A percentile compares a stretch with the other conserved stretches of the same genome.
These are phyloP conservation scores for Coelopa frigida DNA, from an alignment of 1,140 invertebrate genomes.

Conservation along the genomic window DNA sequence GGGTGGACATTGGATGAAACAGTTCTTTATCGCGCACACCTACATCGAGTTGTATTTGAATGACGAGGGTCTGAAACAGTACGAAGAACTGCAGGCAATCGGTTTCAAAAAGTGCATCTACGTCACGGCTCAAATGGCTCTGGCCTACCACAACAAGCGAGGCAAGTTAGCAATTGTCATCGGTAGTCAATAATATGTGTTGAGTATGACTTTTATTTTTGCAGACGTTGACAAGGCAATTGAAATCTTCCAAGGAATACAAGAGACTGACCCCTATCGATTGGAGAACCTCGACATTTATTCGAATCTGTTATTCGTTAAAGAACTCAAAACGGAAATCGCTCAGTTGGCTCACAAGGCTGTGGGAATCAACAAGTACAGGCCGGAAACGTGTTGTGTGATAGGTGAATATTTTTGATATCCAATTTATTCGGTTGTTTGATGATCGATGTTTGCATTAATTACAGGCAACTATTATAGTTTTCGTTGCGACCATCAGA, in stretches of 20 bases:
- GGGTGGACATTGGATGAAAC: conserved; percentile 90
- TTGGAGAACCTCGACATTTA: conserved; percentile 94
- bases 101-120: conserved; percentile 86
- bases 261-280: conserved; percentile 82
- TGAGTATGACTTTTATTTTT: conserved; percentile 28
- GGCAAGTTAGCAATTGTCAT: conserved; percentile 49
- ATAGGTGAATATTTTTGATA: conserved; percentile 67
- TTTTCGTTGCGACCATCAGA: conserved; percentile 90
- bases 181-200: conserved; percentile 10
- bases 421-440: too few relatives aligned
- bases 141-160: conserved; percentile 87
- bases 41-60: conserved; percentile 86
- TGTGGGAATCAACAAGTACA: conserved; percentile 92
- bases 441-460: not conserved
- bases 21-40: conserved; percentile 85
- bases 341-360: conserved; percentile 89
- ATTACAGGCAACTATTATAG: conserved; percentile 92
- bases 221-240: conserved; percentile 86
- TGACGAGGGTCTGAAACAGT: conserved; percentile 81
- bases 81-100: conserved; percentile 63
- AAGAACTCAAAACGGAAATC: conserved; percentile 86
- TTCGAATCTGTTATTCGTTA: conserved; percentile 93
- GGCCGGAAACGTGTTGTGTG: conserved; percentile 96
- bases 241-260: conserved; percentile 71
- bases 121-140: conserved; percentile 84